phyloP scores from a whole-genome alignment of 2,113 vertebrate species.

The Stegastes partitus region DNA sequence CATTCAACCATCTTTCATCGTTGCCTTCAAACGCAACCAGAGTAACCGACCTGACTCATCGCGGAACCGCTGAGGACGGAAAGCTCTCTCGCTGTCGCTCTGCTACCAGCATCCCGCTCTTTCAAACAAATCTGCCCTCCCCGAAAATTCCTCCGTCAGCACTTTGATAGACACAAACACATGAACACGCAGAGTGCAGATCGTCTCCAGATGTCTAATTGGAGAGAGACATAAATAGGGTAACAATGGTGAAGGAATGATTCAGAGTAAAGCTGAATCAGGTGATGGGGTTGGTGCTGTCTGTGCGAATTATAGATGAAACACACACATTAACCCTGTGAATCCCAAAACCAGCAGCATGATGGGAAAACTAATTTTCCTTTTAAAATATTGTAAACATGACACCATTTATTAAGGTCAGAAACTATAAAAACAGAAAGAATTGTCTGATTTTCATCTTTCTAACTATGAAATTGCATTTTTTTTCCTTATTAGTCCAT shows the following conservation, averaged over 20 bases:
- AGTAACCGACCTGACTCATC: constrained; percentile 55
- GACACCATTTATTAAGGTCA: no score
- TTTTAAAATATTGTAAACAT: no score
- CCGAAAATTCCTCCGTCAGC: constrained; percentile 53
- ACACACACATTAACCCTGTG: neutral
- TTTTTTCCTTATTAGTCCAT: no score
- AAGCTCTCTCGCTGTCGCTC: neutral
- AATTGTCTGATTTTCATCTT: no score
- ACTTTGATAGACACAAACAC: constrained; percentile 38
- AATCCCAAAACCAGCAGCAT: no score
- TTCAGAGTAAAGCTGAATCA: constrained; percentile 54
- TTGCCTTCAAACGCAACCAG: constrained; percentile 28
- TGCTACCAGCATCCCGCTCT: neutral
- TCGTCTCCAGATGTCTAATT: constrained; percentile 80
- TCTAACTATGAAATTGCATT: no score
- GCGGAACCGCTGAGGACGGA: constrained; percentile 8
- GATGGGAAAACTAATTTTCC: no score
- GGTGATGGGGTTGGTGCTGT: constrained; percentile 60
- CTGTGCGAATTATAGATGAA: constrained; percentile 17
- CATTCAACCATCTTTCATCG: constrained; percentile 40
- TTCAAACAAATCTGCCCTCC: constrained; percentile 35
- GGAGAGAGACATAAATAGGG: constrained; percentile 71
- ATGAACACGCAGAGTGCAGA: constrained; percentile 46
- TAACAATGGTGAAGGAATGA: constrained; percentile 46
- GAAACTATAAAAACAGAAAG: no score